Conservation (phyloP, 2,113 vertebrate genomes). For the Phalacrocorax aristotelis region DNA sequence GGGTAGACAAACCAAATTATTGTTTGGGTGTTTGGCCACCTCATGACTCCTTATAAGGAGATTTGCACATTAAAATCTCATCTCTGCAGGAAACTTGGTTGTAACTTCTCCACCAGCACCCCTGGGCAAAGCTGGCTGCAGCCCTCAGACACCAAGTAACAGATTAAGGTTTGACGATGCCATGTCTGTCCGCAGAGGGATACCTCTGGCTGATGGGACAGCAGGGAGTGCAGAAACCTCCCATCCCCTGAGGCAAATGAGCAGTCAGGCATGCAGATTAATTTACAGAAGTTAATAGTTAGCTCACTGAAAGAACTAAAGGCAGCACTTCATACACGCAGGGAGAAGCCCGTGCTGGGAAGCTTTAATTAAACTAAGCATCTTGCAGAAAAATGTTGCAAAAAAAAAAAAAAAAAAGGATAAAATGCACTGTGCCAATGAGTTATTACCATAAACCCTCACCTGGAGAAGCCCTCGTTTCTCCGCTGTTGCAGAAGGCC, state of each 20-base stretch:
- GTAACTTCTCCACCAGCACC: not conserved
- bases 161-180: not conserved
- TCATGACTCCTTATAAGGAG: not conserved
- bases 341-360: not conserved
- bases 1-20: not conserved
- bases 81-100: not conserved
- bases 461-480: not conserved
- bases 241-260: not conserved
- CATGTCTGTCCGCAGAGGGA: accelerated
- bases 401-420: not conserved
- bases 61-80: not conserved
- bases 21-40: not conserved
- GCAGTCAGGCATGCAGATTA: not conserved
- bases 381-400: not conserved
- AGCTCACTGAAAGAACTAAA: not conserved
- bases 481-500: not conserved
- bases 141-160: not conserved
- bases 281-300: not conserved
- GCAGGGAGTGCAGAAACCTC: not conserved
- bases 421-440: accelerated
- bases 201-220: not conserved
- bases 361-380: conserved; percentile 37
- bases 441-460: not conserved
- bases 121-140: not conserved
- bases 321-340: not conserved